Evolutionary conservation across 2,113 vertebrate species (phyloP).

Genomic region (Pluvianellus socialis): DNA sequence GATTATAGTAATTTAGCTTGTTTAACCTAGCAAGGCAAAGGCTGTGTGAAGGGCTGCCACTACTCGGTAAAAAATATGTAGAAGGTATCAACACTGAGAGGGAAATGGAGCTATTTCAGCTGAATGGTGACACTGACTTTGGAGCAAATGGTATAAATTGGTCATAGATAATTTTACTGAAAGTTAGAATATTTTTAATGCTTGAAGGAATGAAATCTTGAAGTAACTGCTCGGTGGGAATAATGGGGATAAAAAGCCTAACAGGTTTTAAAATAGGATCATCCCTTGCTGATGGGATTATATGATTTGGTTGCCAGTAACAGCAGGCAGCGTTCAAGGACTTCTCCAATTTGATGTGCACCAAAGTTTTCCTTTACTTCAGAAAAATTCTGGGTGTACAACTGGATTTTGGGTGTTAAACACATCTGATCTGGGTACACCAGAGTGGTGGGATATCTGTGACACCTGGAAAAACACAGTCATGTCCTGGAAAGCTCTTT

Average conservation of each 20-base stretch:
- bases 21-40: neutral
- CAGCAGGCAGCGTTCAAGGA: neutral
- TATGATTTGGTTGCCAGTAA: neutral
- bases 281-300: neutral
- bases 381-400: neutral
- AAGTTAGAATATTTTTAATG: neutral
- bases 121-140: neutral
- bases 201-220: neutral
- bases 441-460: neutral
- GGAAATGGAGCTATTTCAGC: neutral
- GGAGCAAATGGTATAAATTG: neutral
- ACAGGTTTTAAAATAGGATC: neutral
- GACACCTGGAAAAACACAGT: neutral
- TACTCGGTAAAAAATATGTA: neutral
- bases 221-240: neutral
- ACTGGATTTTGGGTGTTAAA: rapidly evolving
- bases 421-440: neutral
- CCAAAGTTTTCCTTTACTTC: neutral
- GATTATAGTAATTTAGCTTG: neutral
- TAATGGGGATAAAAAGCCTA: neutral
- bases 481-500: neutral
- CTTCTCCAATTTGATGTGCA: neutral
- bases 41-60: neutral
- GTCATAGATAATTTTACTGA: neutral
- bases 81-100: neutral